Percentiles rank a stretch among this genome's conserved stretches.
Conservation (phyloP, 2,888 invertebrate genomes). For the Drosophila hamatofila region DNA sequence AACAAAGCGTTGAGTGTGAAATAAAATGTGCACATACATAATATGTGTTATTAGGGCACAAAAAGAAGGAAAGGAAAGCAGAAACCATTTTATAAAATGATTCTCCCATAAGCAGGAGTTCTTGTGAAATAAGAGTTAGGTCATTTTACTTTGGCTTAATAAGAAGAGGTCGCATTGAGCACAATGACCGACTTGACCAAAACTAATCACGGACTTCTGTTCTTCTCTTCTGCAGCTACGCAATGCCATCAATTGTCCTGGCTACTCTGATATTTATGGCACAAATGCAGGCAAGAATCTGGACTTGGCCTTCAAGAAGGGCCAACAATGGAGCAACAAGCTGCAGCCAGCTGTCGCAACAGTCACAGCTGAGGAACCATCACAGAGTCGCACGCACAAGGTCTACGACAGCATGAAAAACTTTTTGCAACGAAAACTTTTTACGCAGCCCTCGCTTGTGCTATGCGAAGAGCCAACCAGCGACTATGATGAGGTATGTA, state of each 20-base stretch:
- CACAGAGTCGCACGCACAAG: constrained; percentile 77
- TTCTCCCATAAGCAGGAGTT: constrained; percentile 47
- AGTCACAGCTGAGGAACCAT: constrained; percentile 30
- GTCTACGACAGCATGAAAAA: constrained; percentile 84
- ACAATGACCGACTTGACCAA: constrained; percentile 37
- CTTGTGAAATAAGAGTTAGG: constrained; percentile 53
- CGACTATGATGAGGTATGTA: constrained; percentile 80
- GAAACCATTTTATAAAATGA: constrained; percentile 28
- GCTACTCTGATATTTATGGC: constrained; percentile 73
- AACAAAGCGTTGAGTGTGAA: constrained; percentile 43
- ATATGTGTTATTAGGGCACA: constrained; percentile 52
- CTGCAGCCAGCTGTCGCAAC: constrained; percentile 43
- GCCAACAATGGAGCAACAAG: constrained; percentile 80
- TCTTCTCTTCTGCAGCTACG: constrained; percentile 53
- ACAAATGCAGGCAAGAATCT: constrained; percentile 66
- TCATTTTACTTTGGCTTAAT: constrained; percentile 4
- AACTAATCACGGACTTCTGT: constrained; percentile 54
- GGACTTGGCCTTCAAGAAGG: constrained; percentile 73
- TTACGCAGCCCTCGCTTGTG: constrained; percentile 67
- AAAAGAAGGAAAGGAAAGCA: constrained; percentile 7
- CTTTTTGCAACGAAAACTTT: constrained; percentile 82
- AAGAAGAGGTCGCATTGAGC: constrained; percentile 18
- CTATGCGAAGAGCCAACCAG: constrained; percentile 69
- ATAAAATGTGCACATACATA: constrained; percentile 43
- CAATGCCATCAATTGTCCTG: constrained; percentile 74